phyloP scores from a whole-genome alignment of 2,888 invertebrate genomes.

The Lacanobia oleracea region DNA sequence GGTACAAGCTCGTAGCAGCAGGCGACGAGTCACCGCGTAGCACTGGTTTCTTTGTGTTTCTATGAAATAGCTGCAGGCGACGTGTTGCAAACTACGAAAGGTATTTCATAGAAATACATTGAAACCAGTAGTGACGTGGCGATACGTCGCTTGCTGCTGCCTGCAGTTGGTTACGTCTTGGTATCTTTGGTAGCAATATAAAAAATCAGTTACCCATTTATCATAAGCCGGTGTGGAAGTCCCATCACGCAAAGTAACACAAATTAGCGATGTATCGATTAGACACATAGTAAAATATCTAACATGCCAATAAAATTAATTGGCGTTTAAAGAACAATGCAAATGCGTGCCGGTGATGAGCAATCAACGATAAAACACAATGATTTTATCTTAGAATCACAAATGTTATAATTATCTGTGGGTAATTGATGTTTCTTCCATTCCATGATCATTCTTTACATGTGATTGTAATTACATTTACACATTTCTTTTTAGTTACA shows the following conservation, averaged over 20 bases:
- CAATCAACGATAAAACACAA: constrained; percentile 23
- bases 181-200: background rate
- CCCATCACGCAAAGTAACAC: constrained; percentile 7
- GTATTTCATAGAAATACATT: too few species aligned
- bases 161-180: too few species aligned
- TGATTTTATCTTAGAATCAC: constrained; percentile 41
- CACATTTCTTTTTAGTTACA: too few species aligned
- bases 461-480: constrained; percentile 8
- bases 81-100: too few species aligned
- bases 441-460: constrained; percentile 1
- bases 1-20: too few species aligned
- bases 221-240: background rate
- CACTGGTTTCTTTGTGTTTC: too few species aligned
- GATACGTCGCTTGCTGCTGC: too few species aligned
- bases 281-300: constrained; percentile 24
- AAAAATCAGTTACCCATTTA: background rate
- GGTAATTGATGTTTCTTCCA: constrained; percentile 29
- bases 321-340: constrained; percentile 18
- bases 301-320: constrained; percentile 43
- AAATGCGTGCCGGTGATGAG: constrained; percentile 33
- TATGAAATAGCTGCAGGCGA: too few species aligned
- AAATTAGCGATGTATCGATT: constrained; percentile 20
- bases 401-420: constrained; percentile 44
- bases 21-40: too few species aligned
- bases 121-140: too few species aligned